Conservation (phyloP, 2,113 vertebrate species). For the Antidorcas marsupialis region DNA sequence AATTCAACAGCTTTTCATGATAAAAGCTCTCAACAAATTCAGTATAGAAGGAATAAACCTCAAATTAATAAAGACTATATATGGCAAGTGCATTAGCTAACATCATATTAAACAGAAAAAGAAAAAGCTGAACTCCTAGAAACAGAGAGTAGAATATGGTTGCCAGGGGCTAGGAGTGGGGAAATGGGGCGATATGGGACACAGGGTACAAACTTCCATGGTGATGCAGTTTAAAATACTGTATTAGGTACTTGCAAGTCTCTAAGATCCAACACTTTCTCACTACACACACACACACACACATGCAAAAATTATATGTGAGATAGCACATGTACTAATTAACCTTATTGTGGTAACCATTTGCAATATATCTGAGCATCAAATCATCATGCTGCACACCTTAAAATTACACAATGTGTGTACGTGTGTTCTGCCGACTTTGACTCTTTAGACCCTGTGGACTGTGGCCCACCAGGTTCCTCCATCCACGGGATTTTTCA, state of each 20-base stretch:
- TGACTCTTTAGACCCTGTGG: not conserved
- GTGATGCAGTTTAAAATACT: not conserved
- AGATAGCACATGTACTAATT: not conserved
- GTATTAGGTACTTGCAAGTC: not conserved
- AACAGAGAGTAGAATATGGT: not conserved
- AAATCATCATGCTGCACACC: not conserved
- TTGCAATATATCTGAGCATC: not conserved
- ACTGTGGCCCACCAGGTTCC: fast-evolving
- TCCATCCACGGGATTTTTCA: not conserved
- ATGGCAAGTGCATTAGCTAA: not conserved
- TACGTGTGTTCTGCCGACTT: not conserved
- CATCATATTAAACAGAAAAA: not conserved
- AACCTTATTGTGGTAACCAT: not conserved
- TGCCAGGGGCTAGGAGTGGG: not conserved
- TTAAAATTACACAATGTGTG: not conserved
- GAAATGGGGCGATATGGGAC: too few species aligned
- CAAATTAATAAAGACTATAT: not conserved
- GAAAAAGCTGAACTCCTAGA: not conserved
- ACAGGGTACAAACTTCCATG: not conserved
- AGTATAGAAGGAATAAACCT: not conserved
- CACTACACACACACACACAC: too few species aligned
- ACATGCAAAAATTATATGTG: not conserved
- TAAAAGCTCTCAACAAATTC: not conserved
- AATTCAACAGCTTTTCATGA: not conserved
- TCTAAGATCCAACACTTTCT: not conserved